Evolutionary conservation across 1,140 invertebrate species (phyloP).

Genomic region (Eurosta solidaginis): DNA sequence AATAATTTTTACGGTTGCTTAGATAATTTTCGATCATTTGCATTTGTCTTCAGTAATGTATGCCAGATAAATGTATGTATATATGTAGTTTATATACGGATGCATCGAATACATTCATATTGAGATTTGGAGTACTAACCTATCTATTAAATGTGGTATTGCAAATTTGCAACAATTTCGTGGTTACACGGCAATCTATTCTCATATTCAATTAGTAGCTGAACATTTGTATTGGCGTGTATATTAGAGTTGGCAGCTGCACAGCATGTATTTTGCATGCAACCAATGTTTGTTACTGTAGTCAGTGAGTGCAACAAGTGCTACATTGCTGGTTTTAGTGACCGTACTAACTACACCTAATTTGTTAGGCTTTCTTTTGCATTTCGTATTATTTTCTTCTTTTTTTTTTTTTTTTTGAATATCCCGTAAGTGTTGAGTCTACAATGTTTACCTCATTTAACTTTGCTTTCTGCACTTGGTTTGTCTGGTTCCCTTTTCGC

Average conservation of each 20-base stretch:
- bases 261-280: not conserved
- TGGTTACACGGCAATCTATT: not conserved
- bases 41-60: no score
- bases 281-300: not conserved
- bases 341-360: not conserved
- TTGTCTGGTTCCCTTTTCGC: no score
- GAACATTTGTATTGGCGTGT: not conserved
- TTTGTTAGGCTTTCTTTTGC: not conserved
- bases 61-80: no score
- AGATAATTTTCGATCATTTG: no score
- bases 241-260: not conserved
- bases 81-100: no score
- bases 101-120: no score
- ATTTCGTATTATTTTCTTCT: not conserved
- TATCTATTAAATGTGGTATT: not conserved
- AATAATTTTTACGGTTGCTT: no score
- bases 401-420: not conserved
- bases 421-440: not conserved
- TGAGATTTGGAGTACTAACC: no score
- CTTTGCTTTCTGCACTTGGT: not conserved
- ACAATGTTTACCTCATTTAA: conserved; percentile 19
- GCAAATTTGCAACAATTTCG: not conserved
- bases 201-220: conserved; percentile 6
- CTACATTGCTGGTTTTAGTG: not conserved
- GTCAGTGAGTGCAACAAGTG: not conserved